Evolutionary conservation across 2,113 vertebrate species (phyloP), one percentile per base, ranked within the genome.

Genomic region (Salvelinus alpinus): DNA sequence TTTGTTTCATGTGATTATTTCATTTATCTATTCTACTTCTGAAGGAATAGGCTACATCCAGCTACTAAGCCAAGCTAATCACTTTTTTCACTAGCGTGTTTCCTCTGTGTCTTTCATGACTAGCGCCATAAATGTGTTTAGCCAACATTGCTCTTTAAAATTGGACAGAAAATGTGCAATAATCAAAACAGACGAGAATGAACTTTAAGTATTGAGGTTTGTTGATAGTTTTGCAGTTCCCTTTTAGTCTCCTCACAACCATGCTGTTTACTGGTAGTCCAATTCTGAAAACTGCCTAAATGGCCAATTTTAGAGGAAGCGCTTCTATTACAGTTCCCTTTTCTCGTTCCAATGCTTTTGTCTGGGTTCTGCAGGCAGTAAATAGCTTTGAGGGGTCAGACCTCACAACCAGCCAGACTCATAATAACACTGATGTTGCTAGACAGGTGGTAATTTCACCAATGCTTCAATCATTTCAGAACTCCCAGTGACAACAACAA

Each of bases 261-360:
- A 57, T 20, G 54, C 14, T 57, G 54, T 57, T 57, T 57, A 57
- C 54, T 57, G 54, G 54, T 20, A 57, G 20, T 81, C 4, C 11
- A 62, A 79, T 64, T 72, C 57, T 77, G 79, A 82, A 80, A 80
- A 68, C 68, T 66, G 47, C 3, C 38, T 18, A 64, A 18, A 60
- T 18, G 51, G 0, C 14, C 12, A 22, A 9, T 7, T 25, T 66
- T 54, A 71, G 48, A 84, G 79, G 77, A 87, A 83, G 75, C 67
- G 16, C 11, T 75, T 72, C 81, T 22, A 24, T 34, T 38, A 1
- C 62, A 74, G 34, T 85, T 88, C 82, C 76, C 44, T 70, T 48
- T 44, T 77, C 64, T 74, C 3, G 9, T 6, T 24, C 29, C 29
- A 6, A 9, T 20, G 31, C 18, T 16, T 62, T 22, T 22, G n/a